Base-by-base conservation (phyloP, 2,113 vertebrate species). In the Lamprologus sp. region DNA sequence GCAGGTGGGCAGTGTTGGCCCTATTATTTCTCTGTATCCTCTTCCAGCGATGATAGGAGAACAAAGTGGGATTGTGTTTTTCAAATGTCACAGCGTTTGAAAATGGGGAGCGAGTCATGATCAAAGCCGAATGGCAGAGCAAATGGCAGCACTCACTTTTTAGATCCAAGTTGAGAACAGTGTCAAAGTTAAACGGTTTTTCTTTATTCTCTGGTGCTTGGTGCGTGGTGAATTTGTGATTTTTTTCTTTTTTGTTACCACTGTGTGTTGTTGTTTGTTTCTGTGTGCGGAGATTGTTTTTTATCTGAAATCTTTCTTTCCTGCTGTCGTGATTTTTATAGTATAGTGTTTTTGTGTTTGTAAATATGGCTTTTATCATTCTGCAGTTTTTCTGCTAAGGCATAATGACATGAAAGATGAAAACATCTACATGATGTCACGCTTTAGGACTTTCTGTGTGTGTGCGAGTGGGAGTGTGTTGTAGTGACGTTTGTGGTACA, bases 41-140 rank as follows among this genome's bases (percentile, higher is more conserved):
- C 68, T 84, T 79, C 87, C 79, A 82, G 84, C 33, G 26, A 80
- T 93, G 93, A 95, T 94, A 28, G 90, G 70, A 83, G 83, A 75
- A 85, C 87, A 88, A 92, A 90, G 87, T 82, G 90, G 79, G 81
- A 88, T 85, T 88, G 93, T 85, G 88, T 88, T 92, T 93, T 89
- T 88, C 79, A 91, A 93, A 95, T 93, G 88, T 92, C 90, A 89
- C 80, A 87, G 88, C 21, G 65, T 91, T 92, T 86, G 86, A 84
- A 90, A 94, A 92, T 65, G 79, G 85, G 68, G 79, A 90, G 88
- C 55, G 73, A 92, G 90, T 88, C 82, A 42, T 68, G 88, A 94
- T 93, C 90, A 92, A 87, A 94, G 90, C 88, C 70, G 77, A 90
- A 84, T 58, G 33, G 75, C 87, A 7, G 84, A 88, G 87, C 83